phyloP scores from a whole-genome alignment of 2,888 invertebrate genomes.

The Hypomecis atomaria region DNA sequence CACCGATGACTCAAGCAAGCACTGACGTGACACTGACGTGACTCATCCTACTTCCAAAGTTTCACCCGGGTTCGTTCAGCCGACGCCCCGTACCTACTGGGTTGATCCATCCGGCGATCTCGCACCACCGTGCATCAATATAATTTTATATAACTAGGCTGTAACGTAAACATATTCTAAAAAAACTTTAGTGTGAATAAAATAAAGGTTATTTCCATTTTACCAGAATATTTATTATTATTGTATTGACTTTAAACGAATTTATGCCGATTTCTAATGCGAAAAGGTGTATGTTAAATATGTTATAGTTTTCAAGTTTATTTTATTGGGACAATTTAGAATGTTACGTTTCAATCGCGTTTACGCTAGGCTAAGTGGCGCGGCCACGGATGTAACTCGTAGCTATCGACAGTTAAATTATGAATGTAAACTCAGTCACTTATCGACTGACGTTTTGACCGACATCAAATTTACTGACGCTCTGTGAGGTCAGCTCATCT shows the following conservation, averaged over 20 bases:
- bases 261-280: conserved; percentile 69
- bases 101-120: conserved; percentile 63
- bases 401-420: conserved; percentile 65
- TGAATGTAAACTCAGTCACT: conserved; percentile 53
- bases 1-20: conserved; percentile 4
- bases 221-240: conserved; percentile 80
- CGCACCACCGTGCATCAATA: conserved; percentile 77
- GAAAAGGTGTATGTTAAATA: conserved; percentile 65
- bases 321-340: conserved; percentile 79
- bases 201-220: conserved; percentile 82
- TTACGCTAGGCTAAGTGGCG: conserved; percentile 82
- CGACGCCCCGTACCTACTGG: conserved; percentile 16
- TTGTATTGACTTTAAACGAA: conserved; percentile 79
- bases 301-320: conserved; percentile 79
- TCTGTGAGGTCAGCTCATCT: conserved; percentile 63
- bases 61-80: conserved; percentile 7
- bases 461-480: conserved; percentile 64
- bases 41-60: not conserved
- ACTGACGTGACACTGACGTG: not conserved
- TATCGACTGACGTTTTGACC: conserved; percentile 57
- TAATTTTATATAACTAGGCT: conserved; percentile 68
- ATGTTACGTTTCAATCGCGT: conserved; percentile 77
- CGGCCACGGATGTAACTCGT: conserved; percentile 74
- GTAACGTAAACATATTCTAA: conserved; percentile 82
- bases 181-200: conserved; percentile 79